Conservation (phyloP, 2,113 vertebrate species). For the Zosterops lateralis region DNA sequence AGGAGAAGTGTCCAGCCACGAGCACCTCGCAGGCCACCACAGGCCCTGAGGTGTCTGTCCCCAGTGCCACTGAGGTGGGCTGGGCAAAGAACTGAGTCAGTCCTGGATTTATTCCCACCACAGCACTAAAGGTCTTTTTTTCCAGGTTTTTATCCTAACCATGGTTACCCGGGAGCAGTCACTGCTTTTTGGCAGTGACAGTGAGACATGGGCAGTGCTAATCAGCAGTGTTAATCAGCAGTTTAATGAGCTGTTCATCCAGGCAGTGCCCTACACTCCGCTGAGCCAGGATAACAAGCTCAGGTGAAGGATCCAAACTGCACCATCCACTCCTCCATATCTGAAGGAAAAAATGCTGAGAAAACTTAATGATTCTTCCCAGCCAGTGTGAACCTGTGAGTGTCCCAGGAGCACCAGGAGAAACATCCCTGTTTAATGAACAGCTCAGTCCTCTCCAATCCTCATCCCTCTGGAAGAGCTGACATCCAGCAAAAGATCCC, state of each 20-base stretch:
- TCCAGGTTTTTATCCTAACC: not conserved
- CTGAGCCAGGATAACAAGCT: not conserved
- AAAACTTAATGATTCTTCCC: not conserved
- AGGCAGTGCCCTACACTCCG: not conserved
- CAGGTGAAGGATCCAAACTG: not conserved
- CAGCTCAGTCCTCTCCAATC: not conserved
- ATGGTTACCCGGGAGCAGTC: not conserved
- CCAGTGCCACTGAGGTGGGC: not conserved
- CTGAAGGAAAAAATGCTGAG: not conserved
- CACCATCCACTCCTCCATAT: not conserved
- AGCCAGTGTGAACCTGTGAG: not conserved
- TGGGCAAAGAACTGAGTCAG: not conserved
- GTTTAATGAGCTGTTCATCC: not conserved
- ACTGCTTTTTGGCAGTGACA: not conserved
- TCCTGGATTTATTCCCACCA: not conserved
- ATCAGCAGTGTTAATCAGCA: not conserved
- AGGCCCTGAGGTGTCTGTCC: not conserved
- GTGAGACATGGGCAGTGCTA: not conserved
- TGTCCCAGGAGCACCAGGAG: not conserved
- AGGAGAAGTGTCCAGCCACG: not conserved
- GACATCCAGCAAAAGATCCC: not conserved
- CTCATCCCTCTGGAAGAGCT: not conserved
- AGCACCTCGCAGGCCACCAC: not conserved
- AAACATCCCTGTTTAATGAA: not conserved
- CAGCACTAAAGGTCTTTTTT: not conserved